Conservation (phyloP, 2,888 invertebrate species). For the Chrysolina haemoptera region DNA sequence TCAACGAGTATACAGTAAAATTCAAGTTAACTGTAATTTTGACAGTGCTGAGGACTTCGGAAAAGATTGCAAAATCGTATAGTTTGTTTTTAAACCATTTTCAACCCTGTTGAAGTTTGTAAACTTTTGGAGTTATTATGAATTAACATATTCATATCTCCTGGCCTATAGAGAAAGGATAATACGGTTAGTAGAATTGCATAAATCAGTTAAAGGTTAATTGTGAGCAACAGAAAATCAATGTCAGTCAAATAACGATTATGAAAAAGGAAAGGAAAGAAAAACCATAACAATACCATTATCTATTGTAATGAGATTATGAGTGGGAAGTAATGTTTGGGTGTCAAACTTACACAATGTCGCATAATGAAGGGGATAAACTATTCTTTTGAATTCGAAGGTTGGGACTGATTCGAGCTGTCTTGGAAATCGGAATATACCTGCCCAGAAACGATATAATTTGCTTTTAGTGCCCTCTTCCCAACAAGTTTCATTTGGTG, state of each 20-base stretch:
- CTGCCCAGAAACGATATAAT: background rate
- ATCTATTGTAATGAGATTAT: conserved; percentile 7
- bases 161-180: conserved; percentile 34
- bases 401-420: background rate
- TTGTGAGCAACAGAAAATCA: conserved; percentile 40
- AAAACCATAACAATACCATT: conserved; percentile 29
- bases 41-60: too few species aligned
- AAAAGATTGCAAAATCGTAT: too few species aligned
- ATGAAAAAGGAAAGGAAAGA: conserved; percentile 29
- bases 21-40: too few species aligned
- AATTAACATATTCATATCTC: too few species aligned
- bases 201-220: conserved; percentile 32
- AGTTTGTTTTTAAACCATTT: too few species aligned
- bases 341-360: conserved; percentile 25
- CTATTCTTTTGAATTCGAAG: background rate
- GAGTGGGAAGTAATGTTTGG: conserved; percentile 30
- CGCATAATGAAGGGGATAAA: background rate
- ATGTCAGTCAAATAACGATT: conserved; percentile 34
- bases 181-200: conserved; percentile 26
- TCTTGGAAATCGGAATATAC: background rate
- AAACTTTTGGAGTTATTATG: too few species aligned
- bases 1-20: too few species aligned
- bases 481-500: background rate
- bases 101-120: too few species aligned
- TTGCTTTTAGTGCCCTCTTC: background rate